Evolutionary conservation across 2,888 invertebrate species (phyloP).

Genomic region (Leptinotarsa haldemani): DNA sequence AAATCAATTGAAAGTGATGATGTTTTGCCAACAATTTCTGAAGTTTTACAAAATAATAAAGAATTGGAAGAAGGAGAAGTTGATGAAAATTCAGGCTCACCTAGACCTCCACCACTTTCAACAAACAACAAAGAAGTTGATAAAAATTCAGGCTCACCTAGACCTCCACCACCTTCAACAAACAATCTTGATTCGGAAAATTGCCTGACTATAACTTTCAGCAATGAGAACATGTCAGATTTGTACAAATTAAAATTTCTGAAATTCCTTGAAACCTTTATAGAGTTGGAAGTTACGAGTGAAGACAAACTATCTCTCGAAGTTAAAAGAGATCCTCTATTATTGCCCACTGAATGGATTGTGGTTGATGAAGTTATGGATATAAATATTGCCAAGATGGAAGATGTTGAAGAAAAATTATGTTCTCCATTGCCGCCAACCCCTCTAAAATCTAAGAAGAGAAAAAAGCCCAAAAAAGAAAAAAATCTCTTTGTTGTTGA

Average conservation of each 20-base stretch:
- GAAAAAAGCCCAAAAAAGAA: constrained; percentile 52
- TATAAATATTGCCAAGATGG: constrained; percentile 18
- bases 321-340: constrained; percentile 65
- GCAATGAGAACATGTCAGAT: constrained; percentile 65
- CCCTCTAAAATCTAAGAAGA: constrained; percentile 43
- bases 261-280: constrained; percentile 65
- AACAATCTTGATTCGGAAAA: constrained; percentile 21
- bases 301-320: constrained; percentile 60
- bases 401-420: constrained; percentile 13
- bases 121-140: constrained; percentile 22
- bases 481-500: constrained; percentile 66
- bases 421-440: neutral
- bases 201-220: constrained; percentile 67
- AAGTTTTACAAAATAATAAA: constrained; percentile 5
- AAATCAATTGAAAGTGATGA: neutral
- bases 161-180: neutral
- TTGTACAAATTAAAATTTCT: constrained; percentile 67
- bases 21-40: neutral
- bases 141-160: constrained; percentile 7
- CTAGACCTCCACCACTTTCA: neutral
- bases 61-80: constrained; percentile 37
- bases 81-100: constrained; percentile 5
- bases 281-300: constrained; percentile 62
- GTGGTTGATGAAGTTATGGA: constrained; percentile 55
- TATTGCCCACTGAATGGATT: constrained; percentile 65